Evolutionary conservation across 37 sponge, comb jelly and placozoan genomes (phyloP).

Genomic region (Agelas oroides): DNA sequence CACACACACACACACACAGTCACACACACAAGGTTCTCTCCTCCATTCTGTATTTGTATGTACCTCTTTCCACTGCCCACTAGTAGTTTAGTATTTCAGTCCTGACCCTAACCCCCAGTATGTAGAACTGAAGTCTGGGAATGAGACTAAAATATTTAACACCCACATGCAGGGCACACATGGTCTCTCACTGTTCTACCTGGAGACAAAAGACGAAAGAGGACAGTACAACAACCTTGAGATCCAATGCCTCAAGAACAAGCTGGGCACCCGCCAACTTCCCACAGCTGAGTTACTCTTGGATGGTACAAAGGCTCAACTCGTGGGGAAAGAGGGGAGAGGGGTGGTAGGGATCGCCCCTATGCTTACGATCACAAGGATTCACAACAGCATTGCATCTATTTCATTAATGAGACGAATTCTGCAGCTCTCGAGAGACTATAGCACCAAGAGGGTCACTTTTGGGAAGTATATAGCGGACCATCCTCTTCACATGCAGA

Average conservation of each 20-base stretch:
- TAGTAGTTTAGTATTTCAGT: no score
- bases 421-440: conserved; percentile 81
- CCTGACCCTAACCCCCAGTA: no score
- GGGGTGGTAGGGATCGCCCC: conserved; percentile 78
- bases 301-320: conserved; percentile 73
- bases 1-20: no score
- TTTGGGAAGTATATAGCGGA: conserved; percentile 76
- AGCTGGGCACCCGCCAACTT: conserved; percentile 95
- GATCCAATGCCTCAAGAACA: conserved; percentile 85
- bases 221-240: conserved; percentile 67
- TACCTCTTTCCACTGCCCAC: no score
- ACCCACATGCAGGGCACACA: conserved; percentile 55
- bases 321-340: conserved; percentile 69
- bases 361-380: conserved; percentile 91
- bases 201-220: conserved; percentile 56
- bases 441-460: conserved; percentile 66
- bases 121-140: no score
- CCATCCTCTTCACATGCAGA: conserved; percentile 86
- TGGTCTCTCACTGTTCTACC: conserved; percentile 84
- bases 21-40: no score
- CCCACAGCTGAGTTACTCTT: conserved; percentile 95
- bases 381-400: conserved; percentile 88
- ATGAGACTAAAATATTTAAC: no score
- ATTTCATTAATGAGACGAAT: conserved; percentile 80
- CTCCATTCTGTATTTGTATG: no score